Evolutionary conservation across 2,888 invertebrate genomes (phyloP).

Genomic region (Hybos culiciformis): DNA sequence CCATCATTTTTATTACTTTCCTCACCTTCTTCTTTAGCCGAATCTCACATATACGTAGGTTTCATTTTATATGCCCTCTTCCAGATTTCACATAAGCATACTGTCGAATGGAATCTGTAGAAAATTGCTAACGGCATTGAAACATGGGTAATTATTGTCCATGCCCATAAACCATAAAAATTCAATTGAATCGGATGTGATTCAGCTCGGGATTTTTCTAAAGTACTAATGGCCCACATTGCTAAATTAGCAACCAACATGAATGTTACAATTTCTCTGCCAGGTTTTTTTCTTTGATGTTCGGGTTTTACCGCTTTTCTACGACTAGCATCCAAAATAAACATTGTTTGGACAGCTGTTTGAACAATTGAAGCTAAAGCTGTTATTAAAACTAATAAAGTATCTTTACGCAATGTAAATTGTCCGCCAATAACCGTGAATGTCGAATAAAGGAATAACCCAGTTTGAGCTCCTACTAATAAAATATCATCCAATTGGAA

Average conservation of each 20-base stretch:
- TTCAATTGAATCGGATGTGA: constrained; percentile 83
- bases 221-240: constrained; percentile 88
- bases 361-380: constrained; percentile 76
- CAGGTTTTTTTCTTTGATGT: constrained; percentile 76
- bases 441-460: constrained; percentile 85
- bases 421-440: constrained; percentile 90
- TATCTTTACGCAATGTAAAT: constrained; percentile 68
- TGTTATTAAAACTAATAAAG: constrained; percentile 67
- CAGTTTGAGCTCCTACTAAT: constrained; percentile 83
- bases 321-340: constrained; percentile 80
- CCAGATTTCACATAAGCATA: constrained; percentile 93
- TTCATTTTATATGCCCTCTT: constrained; percentile 89
- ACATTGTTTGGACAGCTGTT: constrained; percentile 80
- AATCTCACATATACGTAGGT: constrained; percentile 64
- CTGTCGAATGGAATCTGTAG: constrained; percentile 89
- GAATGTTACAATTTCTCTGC: constrained; percentile 86
- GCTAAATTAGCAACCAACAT: constrained; percentile 79
- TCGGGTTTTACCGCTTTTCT: constrained; percentile 68
- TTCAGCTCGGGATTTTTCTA: constrained; percentile 82
- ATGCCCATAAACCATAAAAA: constrained; percentile 87
- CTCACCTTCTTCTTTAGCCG: no score
- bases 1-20: background rate
- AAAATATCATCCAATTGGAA: constrained; percentile 81
- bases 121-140: constrained; percentile 88
- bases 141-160: constrained; percentile 91